Evolutionary conservation across 2,797 vertebrate genomes (phyloP).

Genomic region (Pangasius djambal): DNA sequence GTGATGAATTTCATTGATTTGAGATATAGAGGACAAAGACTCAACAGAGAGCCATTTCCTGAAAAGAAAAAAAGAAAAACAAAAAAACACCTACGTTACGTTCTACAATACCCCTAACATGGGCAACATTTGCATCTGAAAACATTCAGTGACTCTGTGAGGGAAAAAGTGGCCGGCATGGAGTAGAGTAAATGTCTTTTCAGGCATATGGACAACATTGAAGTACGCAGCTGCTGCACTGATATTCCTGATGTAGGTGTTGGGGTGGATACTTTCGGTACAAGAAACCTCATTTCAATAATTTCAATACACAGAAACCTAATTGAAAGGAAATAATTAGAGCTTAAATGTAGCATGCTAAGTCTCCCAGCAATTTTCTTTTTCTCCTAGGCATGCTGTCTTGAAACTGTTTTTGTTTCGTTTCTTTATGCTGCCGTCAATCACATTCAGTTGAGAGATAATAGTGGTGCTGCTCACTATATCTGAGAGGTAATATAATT

Average conservation of each 20-base stretch:
- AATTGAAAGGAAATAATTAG: slow-evolving; percentile 61
- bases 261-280: slow-evolving; percentile 44
- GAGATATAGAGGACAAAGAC: slow-evolving; percentile 24
- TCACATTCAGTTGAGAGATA: slow-evolving; percentile 23
- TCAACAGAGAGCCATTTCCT: slow-evolving; percentile 37
- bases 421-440: slow-evolving; percentile 37
- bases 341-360: slow-evolving; percentile 56
- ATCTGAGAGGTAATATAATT: slow-evolving; percentile 15
- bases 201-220: slow-evolving; percentile 24
- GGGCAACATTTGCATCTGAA: slow-evolving; percentile 44
- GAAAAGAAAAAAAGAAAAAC: slow-evolving; percentile 11
- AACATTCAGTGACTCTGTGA: slow-evolving; percentile 32
- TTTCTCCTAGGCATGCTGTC: slow-evolving; percentile 27
- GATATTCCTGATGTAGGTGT: slow-evolving; percentile 41
- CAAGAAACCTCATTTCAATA: not conserved
- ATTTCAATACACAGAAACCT: slow-evolving; percentile 20
- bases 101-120: slow-evolving; percentile 25
- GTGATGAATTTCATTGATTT: slow-evolving; percentile 44
- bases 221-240: slow-evolving; percentile 26
- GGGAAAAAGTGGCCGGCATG: slow-evolving; percentile 7
- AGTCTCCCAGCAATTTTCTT: slow-evolving; percentile 57
- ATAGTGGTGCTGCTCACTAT: slow-evolving; percentile 15
- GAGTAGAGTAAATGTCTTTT: slow-evolving; percentile 25
- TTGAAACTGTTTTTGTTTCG: slow-evolving; percentile 1
- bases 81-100: slow-evolving; percentile 32